Evolutionary conservation across 1,140 invertebrate genomes (phyloP).

Genomic region (Dreissena rostriformis): DNA sequence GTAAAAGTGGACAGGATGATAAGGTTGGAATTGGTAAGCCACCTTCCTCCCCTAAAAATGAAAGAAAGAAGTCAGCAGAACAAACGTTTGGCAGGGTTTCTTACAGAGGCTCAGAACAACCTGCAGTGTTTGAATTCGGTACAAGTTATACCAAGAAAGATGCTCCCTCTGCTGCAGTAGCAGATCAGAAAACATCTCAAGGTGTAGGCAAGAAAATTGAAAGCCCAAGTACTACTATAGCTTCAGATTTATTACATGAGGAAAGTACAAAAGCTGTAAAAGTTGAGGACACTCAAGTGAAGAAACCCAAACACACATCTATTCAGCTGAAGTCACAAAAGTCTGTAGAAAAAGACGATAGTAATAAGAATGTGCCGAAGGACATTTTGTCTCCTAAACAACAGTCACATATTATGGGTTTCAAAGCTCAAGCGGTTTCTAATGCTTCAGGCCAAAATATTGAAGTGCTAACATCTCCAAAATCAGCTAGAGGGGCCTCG

Average conservation of each 20-base stretch:
- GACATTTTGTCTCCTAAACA: too few relatives aligned
- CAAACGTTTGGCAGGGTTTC: conserved; percentile 47
- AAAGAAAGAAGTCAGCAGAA: conserved; percentile 44
- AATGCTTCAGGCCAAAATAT: conserved; percentile 15
- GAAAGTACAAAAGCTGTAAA: not conserved
- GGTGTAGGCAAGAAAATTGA: too few relatives aligned
- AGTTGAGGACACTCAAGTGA: not conserved
- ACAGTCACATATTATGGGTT: conserved; percentile 17
- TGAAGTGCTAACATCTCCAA: conserved; percentile 39
- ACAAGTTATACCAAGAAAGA: conserved; percentile 51
- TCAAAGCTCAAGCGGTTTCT: conserved; percentile 32
- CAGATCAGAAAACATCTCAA: too few relatives aligned
- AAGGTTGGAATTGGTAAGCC: conserved; percentile 17
- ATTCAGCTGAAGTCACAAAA: conserved; percentile 14
- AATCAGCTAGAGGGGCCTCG: not conserved
- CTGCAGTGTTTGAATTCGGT: conserved; percentile 42
- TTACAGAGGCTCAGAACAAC: conserved; percentile 21
- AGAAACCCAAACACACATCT: not conserved
- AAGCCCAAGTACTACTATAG: too few relatives aligned
- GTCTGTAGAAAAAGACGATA: conserved; percentile 11
- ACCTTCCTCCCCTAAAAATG: conserved; percentile 43
- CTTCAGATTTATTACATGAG: too few relatives aligned
- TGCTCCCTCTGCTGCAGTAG: not conserved
- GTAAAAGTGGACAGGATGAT: not conserved
- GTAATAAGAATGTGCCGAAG: not conserved